Evolutionary conservation across 2,888 invertebrate genomes (phyloP), one percentile per base, ranked within the genome.

Genomic region (Ectobius pallidus): DNA sequence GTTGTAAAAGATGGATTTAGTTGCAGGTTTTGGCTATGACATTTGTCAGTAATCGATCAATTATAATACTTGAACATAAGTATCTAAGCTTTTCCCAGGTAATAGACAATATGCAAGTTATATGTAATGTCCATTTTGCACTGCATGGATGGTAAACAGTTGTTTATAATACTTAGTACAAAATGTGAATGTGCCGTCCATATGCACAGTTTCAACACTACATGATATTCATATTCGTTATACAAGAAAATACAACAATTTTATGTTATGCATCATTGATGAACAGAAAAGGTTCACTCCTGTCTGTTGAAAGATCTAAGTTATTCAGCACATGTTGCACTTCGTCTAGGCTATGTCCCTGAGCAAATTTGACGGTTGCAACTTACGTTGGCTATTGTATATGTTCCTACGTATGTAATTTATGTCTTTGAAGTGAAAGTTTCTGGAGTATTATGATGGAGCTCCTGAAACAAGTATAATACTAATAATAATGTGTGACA

Each of bases 401-500:
- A 6, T 52, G 52, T 52, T 3, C 52, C 52, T 52, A 1, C 16
- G 18, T 18, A 18, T 52, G 1, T 52, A n/a, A n/a, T n/a, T n/a
- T n/a, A n/a, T n/a, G n/a, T n/a, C n/a, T 2, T 52, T 1, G 18
- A 52, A 1, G 2, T 52, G 18, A 52, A 52, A 14, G 52, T 52
- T 52, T 52, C 52, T 18, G 52, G 52, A 52, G 18, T 18, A 3
- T n/a, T 52, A n/a, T 39, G 52, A 52, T 3, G 52, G 9, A 52
- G 52, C 18, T 52, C 3, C 18, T 52, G 52, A 18, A 52, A 6
- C 20, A 52, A 52, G 52, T 52, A 6, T 52, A 52, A 18, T 6
- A n/a, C 52, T 52, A 52, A 16, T 52, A 52, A 52, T 52, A 52
- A 52, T 52, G 18, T n/a, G n/a, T n/a, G n/a, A n/a, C n/a, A n/a